These are phyloP conservation scores for Nothobranchius furzeri DNA, from an alignment of 2,113 vertebrate species.

Conservation along the genomic window DNA sequence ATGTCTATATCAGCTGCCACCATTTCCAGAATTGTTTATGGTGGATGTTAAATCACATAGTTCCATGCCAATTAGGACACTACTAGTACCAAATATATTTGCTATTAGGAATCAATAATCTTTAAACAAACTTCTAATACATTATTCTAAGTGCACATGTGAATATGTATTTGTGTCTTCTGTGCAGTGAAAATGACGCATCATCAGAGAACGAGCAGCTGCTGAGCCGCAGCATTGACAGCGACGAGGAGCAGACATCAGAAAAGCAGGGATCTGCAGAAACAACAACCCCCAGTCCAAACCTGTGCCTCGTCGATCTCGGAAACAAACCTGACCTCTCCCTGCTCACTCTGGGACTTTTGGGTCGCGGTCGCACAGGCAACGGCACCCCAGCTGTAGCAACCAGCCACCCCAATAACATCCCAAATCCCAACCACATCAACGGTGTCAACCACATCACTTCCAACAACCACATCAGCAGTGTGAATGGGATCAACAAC, in stretches of 20 bases:
- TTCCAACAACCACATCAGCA: slow-evolving; percentile 63
- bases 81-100: too few species aligned
- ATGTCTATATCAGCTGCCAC: slow-evolving; percentile 1
- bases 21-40: too few species aligned
- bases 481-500: slow-evolving; percentile 72
- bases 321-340: slow-evolving; percentile 85
- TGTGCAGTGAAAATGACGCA: slow-evolving; percentile 91
- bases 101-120: too few species aligned
- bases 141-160: too few species aligned
- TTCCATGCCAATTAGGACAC: background rate
- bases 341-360: slow-evolving; percentile 90
- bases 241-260: slow-evolving; percentile 91
- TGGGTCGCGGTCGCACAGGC: slow-evolving; percentile 84
- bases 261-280: slow-evolving; percentile 87
- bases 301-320: slow-evolving; percentile 62
- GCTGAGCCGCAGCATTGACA: slow-evolving; percentile 94
- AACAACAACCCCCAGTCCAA: slow-evolving; percentile 38
- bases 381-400: slow-evolving; percentile 54
- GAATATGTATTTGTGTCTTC: background rate
- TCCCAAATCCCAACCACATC: slow-evolving; percentile 46
- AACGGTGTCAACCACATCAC: slow-evolving; percentile 61
- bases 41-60: background rate
- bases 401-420: slow-evolving; percentile 66
- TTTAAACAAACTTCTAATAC: too few species aligned
- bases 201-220: slow-evolving; percentile 98